Base-by-base conservation (phyloP, 2,888 invertebrate genomes). In the Elegia similella region DNA sequence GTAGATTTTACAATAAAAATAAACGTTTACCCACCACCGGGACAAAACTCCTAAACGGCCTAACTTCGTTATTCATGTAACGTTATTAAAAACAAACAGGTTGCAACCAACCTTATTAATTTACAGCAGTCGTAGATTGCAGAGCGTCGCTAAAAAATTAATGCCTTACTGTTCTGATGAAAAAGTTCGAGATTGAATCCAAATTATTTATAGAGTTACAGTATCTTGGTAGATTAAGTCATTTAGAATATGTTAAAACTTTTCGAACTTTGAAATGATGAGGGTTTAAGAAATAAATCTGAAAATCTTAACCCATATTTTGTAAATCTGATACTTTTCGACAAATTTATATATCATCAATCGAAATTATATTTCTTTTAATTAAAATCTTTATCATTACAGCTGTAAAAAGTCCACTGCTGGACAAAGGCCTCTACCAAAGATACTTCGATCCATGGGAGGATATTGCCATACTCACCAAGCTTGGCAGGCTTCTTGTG, bases 1-100 rank as follows among this genome's bases (percentile, higher is more conserved):
- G 83, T 78, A 76, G 78, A 80, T 83, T 82, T 78, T 70, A 78
- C 85, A 84, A 83, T 86, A 86, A 87, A 88, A 84, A 86, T 82
- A 85, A 88, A 86, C 80, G 84, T 77, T 81, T 80, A 72, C 74
- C 69, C 75, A 70, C 75, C 73, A 75, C 66, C 65, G 78, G 75
- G 76, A 76, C 75, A 67, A 64, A 82, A 83, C 76, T 82, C 76
- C 72, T 75, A 79, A 86, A 83, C 77, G 79, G 73, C 74, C 64
- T 60, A 77, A 84, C 79, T 84, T 82, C 72, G 78, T 78, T 78
- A 76, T 76, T 82, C 79, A 75, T 80, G 80, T 77, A 69, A 72
- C 72, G 69, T 71, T 76, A 79, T 77, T 75, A 79, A 77, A 74
- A 76, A 78, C 75, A 76, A 64, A 76, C 73, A 76, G 72, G 76